phyloP scores from a whole-genome alignment of 2,888 invertebrate species.

The Lasioglossum zephyrum region DNA sequence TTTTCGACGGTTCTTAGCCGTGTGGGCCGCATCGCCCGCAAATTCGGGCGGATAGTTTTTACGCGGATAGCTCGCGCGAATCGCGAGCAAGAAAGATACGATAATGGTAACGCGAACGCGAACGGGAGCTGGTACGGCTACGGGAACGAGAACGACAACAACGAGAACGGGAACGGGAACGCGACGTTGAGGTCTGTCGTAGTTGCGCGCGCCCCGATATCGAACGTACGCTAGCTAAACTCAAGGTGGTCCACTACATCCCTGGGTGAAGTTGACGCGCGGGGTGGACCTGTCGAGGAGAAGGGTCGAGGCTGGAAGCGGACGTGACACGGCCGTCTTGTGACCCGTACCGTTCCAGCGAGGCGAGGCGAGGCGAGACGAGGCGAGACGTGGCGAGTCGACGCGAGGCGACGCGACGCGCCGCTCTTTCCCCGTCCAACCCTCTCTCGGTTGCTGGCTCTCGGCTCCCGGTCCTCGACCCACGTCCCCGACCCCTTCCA shows the following conservation, averaged over 20 bases:
- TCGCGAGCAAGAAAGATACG: background rate
- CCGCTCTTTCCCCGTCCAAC: constrained; percentile 47
- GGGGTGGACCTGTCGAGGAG: constrained; percentile 79
- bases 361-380: constrained; percentile 13
- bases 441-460: constrained; percentile 45
- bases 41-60: background rate
- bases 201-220: constrained; percentile 59
- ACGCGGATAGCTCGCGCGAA: background rate
- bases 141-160: background rate
- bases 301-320: constrained; percentile 80
- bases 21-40: background rate
- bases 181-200: constrained; percentile 29
- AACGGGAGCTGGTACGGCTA: background rate
- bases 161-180: background rate
- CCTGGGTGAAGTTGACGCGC: constrained; percentile 78
- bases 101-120: background rate
- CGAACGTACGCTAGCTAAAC: constrained; percentile 56
- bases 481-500: constrained; percentile 56
- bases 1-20: background rate
- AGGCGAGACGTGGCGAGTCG: constrained; percentile 13
- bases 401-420: constrained; percentile 19
- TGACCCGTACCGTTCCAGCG: constrained; percentile 77
- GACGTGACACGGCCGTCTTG: constrained; percentile 84
- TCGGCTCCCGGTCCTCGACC: constrained; percentile 57
- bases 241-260: constrained; percentile 67